Conservation (phyloP, 2,888 invertebrate species). For the Hyalella azteca region DNA sequence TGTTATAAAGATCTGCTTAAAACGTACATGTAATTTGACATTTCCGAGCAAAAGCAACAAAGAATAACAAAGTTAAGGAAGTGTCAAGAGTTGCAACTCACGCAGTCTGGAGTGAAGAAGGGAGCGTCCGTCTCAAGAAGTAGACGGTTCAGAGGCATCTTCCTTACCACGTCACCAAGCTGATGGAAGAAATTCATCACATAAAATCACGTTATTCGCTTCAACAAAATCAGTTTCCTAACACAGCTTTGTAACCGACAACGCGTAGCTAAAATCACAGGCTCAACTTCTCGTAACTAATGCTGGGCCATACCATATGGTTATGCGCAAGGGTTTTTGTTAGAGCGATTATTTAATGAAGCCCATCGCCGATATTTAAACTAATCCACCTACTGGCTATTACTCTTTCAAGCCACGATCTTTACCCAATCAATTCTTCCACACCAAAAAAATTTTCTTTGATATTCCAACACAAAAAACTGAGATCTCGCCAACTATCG, state of each 20-base stretch:
- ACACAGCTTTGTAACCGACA: background rate
- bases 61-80: too few species aligned
- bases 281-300: background rate
- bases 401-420: too few species aligned
- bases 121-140: slow-evolving; percentile 67
- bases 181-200: background rate
- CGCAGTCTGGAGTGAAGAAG: slow-evolving; percentile 64
- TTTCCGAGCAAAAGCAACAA: too few species aligned
- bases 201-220: background rate
- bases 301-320: too few species aligned
- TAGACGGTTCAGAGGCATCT: slow-evolving; percentile 63
- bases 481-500: background rate
- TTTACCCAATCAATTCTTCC: too few species aligned
- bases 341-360: too few species aligned
- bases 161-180: slow-evolving; percentile 60
- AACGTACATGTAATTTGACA: too few species aligned
- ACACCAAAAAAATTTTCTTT: too few species aligned
- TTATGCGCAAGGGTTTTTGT: background rate
- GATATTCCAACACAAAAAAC: background rate
- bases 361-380: too few species aligned
- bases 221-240: background rate
- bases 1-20: too few species aligned
- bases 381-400: too few species aligned
- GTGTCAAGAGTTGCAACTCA: too few species aligned
- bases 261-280: background rate